A percentile compares a stretch with the other conserved stretches of the same genome.
Conservation (phyloP, 2,888 invertebrate genomes). For the Caenorhabditis panamensis region DNA sequence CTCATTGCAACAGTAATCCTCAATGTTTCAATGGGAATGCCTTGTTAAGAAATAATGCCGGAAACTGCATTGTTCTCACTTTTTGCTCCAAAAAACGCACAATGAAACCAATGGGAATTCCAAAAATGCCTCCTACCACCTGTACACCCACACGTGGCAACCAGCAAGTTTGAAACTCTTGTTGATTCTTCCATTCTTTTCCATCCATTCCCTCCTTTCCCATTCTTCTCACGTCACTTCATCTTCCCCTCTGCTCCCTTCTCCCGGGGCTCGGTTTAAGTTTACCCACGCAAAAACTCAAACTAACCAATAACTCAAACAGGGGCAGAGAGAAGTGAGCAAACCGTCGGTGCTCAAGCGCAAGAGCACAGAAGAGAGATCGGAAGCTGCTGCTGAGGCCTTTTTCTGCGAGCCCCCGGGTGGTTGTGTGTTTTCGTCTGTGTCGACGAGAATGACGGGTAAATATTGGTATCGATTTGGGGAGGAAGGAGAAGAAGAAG, state of each 20-base stretch:
- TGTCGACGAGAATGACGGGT: constrained; percentile 2
- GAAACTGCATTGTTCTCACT: too few relatives aligned
- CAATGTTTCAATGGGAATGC: too few relatives aligned
- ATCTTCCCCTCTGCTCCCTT: background rate
- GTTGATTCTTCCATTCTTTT: background rate
- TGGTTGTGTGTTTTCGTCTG: constrained; percentile 6
- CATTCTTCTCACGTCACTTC: background rate
- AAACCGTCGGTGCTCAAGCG: constrained; percentile 15
- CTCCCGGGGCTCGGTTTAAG: too few relatives aligned
- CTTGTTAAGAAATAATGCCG: too few relatives aligned
- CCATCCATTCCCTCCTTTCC: too few relatives aligned
- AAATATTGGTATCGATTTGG: constrained; percentile 25
- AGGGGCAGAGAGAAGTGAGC: background rate
- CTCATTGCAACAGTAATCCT: too few relatives aligned
- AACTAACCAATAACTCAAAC: constrained; percentile 23
- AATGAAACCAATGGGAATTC: too few relatives aligned
- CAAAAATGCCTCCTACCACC: background rate
- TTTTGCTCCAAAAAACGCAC: too few relatives aligned
- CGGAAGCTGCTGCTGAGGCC: constrained; percentile 12
- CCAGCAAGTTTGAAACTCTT: background rate
- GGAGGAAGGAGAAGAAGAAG: too few relatives aligned
- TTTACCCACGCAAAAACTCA: background rate
- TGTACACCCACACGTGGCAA: background rate
- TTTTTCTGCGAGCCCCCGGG: too few relatives aligned
- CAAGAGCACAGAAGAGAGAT: background rate